These are phyloP conservation scores for Artibeus lituratus DNA, from an alignment of 2,797 vertebrate genomes.

Conservation along the genomic window DNA sequence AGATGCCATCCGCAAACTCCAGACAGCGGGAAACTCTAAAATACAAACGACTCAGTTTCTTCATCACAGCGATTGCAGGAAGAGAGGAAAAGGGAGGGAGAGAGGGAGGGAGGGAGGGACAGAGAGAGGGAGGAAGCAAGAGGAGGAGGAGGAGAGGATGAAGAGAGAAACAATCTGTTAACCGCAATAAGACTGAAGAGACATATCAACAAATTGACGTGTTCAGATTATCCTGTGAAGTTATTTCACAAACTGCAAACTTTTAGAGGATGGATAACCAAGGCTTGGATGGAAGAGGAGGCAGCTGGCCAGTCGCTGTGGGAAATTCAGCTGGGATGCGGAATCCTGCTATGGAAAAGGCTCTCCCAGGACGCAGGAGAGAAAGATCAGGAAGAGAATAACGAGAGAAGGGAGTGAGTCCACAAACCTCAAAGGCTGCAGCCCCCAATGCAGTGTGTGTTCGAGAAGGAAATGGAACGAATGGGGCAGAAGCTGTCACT, in stretches of 20 bases:
- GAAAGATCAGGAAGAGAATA: background rate
- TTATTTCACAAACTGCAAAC: background rate
- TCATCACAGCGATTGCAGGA: background rate
- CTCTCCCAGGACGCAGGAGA: background rate
- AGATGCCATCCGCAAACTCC: background rate
- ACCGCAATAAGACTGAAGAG: background rate
- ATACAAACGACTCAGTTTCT: too few species aligned
- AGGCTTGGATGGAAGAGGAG: background rate
- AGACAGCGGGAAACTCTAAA: background rate
- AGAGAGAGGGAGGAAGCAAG: background rate
- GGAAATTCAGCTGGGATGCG: background rate
- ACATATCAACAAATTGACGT: background rate
- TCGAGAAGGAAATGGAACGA: background rate
- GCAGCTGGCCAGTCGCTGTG: accelerated
- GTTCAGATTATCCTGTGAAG: background rate
- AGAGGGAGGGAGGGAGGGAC: background rate
- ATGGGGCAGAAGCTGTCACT: background rate
- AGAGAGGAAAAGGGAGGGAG: background rate
- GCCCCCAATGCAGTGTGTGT: background rate
- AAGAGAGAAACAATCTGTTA: background rate
- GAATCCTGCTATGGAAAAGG: background rate
- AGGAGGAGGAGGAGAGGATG: background rate
- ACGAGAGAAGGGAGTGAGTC: too few species aligned
- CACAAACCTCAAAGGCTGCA: background rate
- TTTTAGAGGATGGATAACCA: background rate